Evolutionary conservation across 2,113 vertebrate species (phyloP), one percentile per base, ranked within the genome.

Genomic region (Caranx ignobilis): DNA sequence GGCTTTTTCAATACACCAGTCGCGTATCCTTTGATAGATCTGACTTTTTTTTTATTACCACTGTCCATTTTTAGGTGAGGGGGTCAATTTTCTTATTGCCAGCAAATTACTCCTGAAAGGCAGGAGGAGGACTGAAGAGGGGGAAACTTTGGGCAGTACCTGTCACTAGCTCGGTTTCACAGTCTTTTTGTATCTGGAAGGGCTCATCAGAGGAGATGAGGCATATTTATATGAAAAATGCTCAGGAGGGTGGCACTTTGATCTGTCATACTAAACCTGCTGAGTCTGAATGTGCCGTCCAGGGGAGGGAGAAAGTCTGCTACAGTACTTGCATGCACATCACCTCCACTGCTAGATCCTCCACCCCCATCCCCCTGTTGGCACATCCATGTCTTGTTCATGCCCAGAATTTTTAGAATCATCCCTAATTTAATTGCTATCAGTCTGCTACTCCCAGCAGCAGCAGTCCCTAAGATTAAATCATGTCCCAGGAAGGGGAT

Each of bases 141-240:
- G 21, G 67, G 73, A 65, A 77, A 83, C 54, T 85, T 68, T 34
- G 35, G 64, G 37, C 75, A 71, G 54, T 71, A 75, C 43, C 82
- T 93, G 88, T 91, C 91, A 89, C 84, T 39, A 76, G 52, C 62
- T 12, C 5, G 55, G 71, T 70, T 83, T 83, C 60, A 55, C 15
- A 45, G 71, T 77, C 62, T 77, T 73, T 75, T 77, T 77, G 81
- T 84, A 66, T 82, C 88, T 85, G 56, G 35, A 75, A 76, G 66
- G 77, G 71, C 74, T 93, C 87, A 92, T 93, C 88, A 83, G 70
- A 87, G 87, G 76, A 92, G 92, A 94, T 94, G 91, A 94, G 85
- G 85, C 88, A 55, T 90, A 88, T 83, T 93, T 91, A 79, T 63
- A 75, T 54, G 84, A 87, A 84, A 91, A 90, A 77, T 86, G 85